Evolutionary conservation across 1,140 invertebrate genomes (phyloP).

Genomic region (Ctenoplectra terminalis): DNA sequence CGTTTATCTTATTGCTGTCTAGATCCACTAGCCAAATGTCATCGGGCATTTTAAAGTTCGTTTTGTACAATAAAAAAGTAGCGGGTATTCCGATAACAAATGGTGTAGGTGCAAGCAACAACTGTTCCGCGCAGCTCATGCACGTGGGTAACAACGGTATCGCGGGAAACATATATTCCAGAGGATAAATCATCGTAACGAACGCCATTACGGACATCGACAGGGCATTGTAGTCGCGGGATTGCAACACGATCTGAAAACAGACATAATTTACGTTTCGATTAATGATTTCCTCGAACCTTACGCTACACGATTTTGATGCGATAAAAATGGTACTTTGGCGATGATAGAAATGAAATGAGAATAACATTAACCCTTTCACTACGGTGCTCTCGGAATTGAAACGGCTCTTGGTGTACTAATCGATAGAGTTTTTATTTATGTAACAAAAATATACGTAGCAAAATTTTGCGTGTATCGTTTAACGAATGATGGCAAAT

Average conservation of each 20-base stretch:
- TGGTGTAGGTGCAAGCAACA: slow-evolving; percentile 98
- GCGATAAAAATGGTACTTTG: too few species aligned
- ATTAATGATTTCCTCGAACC: not conserved
- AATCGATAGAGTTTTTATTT: too few species aligned
- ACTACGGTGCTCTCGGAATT: too few species aligned
- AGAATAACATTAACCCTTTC: too few species aligned
- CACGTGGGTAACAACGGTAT: slow-evolving; percentile 99
- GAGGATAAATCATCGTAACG: slow-evolving; percentile 98
- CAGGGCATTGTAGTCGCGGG: slow-evolving; percentile 98
- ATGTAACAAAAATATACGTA: too few species aligned
- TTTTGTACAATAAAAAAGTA: slow-evolving; percentile 97
- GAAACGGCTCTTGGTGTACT: too few species aligned
- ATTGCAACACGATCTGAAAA: slow-evolving; percentile 94
- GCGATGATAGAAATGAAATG: too few species aligned
- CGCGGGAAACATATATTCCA: slow-evolving; percentile 99
- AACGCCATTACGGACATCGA: slow-evolving; percentile 99
- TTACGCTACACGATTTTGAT: not conserved
- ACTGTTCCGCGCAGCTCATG: slow-evolving; percentile 98
- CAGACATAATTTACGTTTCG: not conserved
- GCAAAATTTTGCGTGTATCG: too few species aligned
- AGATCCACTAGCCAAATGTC: slow-evolving; percentile 99
- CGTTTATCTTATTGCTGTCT: slow-evolving; percentile 95
- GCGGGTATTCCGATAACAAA: slow-evolving; percentile 99
- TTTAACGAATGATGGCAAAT: too few species aligned
- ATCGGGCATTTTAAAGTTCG: slow-evolving; percentile 96